Conservation (phyloP, 2,888 invertebrate genomes). For the Rhorus exstirpatorius region DNA sequence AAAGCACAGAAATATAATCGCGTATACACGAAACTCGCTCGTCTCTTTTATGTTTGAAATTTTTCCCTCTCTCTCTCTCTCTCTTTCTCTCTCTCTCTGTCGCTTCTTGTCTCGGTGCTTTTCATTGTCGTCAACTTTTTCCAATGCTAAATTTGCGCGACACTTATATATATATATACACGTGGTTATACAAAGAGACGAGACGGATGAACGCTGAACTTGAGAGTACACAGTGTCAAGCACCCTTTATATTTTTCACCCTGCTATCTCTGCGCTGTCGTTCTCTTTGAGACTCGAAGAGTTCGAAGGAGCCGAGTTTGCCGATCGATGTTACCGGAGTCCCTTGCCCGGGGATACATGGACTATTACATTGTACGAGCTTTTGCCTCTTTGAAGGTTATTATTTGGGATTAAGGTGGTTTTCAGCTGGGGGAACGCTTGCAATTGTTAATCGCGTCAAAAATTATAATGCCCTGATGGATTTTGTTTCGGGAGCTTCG, state of each 20-base stretch:
- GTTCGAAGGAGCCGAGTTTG: constrained; percentile 1
- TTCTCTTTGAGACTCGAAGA: constrained; percentile 24
- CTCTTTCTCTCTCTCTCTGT: constrained; percentile 22
- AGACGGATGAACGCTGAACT: constrained; percentile 58
- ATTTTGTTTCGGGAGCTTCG: too few species aligned
- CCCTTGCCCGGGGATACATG: too few species aligned
- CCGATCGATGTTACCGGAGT: neutral
- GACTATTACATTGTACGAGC: too few species aligned
- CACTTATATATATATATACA: neutral
- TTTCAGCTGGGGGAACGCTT: too few species aligned
- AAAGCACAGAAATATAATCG: constrained; percentile 58
- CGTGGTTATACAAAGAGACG: constrained; percentile 29
- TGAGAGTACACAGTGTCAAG: constrained; percentile 23
- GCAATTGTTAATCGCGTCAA: too few species aligned
- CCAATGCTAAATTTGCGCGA: constrained; percentile 13
- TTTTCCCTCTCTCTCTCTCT: too few species aligned
- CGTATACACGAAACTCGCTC: constrained; percentile 59
- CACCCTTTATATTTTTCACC: constrained; percentile 5
- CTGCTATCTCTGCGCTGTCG: neutral
- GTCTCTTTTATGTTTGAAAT: constrained; percentile 50
- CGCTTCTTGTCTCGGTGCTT: constrained; percentile 28
- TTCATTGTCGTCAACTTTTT: constrained; percentile 64
- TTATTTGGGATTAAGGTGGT: too few species aligned
- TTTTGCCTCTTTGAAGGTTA: too few species aligned
- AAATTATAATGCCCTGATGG: too few species aligned